phyloP scores from a whole-genome alignment of 2,797 vertebrate species.

The Geotrypetes seraphini region DNA sequence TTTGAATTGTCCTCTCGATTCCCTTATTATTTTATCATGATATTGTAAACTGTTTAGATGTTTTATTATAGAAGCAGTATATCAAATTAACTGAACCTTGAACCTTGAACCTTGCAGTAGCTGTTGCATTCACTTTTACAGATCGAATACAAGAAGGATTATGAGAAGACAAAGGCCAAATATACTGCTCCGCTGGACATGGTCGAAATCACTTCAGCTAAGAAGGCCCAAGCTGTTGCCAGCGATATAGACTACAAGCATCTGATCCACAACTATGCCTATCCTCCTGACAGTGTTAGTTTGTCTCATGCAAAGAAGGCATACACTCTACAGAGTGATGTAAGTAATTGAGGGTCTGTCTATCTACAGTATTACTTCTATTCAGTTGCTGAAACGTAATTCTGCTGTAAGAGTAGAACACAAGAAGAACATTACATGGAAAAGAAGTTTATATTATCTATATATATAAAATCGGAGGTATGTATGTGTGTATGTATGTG shows the following conservation, averaged over 20 bases:
- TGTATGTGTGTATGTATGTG: no score
- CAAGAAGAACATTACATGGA: no score
- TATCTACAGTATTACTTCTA: neutral
- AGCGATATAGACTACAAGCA: constrained; percentile 71
- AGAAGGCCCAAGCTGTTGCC: constrained; percentile 75
- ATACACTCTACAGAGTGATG: constrained; percentile 73
- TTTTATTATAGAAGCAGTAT: no score
- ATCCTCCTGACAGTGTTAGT: constrained; percentile 66
- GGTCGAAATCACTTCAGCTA: constrained; percentile 73
- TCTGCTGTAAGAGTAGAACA: no score
- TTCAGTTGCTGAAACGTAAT: no score
- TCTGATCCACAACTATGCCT: constrained; percentile 52
- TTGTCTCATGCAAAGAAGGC: constrained; percentile 75
- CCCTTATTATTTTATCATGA: no score
- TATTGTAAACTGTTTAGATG: no score
- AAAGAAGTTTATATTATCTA: no score
- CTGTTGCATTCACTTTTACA: constrained; percentile 30
- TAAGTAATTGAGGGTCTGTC: constrained; percentile 46
- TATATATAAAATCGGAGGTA: no score
- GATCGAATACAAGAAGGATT: constrained; percentile 82
- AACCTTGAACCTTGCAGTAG: no score
- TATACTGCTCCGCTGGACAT: constrained; percentile 80
- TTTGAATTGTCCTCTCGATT: no score
- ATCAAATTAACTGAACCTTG: no score
- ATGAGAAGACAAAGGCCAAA: constrained; percentile 79